A percentile compares a stretch with the other conserved stretches of the same genome.
phyloP scores from a whole-genome alignment of 2,888 invertebrate species.

The Drymonia ruficornis region DNA sequence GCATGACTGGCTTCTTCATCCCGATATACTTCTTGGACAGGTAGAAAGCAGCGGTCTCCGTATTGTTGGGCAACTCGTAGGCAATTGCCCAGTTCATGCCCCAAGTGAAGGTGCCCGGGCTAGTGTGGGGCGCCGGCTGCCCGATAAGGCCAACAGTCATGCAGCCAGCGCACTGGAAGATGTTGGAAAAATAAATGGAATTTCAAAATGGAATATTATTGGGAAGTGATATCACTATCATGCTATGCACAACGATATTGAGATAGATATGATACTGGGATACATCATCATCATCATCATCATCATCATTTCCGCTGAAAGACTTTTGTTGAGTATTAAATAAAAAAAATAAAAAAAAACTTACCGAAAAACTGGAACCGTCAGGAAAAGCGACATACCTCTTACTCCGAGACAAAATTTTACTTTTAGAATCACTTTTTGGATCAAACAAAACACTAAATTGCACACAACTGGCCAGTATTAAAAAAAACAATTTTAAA shows the following conservation, averaged over 20 bases:
- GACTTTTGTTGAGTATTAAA: too few species aligned
- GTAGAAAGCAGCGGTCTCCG: constrained; percentile 68
- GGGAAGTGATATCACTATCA: too few species aligned
- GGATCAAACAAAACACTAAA: constrained; percentile 31
- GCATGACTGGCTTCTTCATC: constrained; percentile 69
- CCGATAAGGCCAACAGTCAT: constrained; percentile 83
- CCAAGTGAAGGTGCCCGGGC: constrained; percentile 85
- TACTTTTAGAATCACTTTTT: constrained; percentile 36
- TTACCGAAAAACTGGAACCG: constrained; percentile 88
- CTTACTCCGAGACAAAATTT: constrained; percentile 82
- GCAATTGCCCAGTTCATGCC: constrained; percentile 90
- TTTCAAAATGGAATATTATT: too few species aligned
- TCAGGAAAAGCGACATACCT: constrained; percentile 89
- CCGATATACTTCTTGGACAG: constrained; percentile 47
- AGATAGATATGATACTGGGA: too few species aligned
- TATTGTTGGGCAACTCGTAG: constrained; percentile 85
- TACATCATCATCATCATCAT: too few species aligned
- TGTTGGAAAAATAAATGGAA: not conserved
- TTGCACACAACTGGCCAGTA: constrained; percentile 34
- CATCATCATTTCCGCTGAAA: too few species aligned
- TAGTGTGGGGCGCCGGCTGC: constrained; percentile 71
- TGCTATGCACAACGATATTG: too few species aligned
- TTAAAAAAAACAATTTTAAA: constrained; percentile 19
- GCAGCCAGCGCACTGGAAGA: constrained; percentile 83
- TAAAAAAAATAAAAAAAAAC: constrained; percentile 50